A percentile compares a stretch with the other conserved stretches of the same genome.
Conservation (phyloP, 2,888 invertebrate species). For the Leuctra nigra region DNA sequence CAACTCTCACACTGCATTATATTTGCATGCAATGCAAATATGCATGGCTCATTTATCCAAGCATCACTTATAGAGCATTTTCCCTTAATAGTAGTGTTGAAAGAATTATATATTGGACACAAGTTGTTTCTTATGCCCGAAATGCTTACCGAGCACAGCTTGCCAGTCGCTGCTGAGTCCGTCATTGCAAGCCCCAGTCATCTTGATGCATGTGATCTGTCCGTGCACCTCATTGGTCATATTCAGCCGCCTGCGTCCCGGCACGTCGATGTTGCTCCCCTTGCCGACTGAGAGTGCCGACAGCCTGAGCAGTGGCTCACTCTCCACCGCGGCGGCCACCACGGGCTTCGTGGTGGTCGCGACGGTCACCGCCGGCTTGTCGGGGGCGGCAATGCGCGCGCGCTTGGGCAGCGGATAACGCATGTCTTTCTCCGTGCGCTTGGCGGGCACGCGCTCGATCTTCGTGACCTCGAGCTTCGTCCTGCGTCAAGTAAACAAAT, state of each 20-base stretch:
- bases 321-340: not conserved
- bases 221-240: conserved; percentile 6
- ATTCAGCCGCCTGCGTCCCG: not conserved
- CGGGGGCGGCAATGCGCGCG: conserved; percentile 3
- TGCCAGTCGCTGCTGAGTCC: conserved; percentile 12
- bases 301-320: not conserved
- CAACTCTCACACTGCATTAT: too few relatives aligned
- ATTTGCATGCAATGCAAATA: too few relatives aligned
- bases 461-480: conserved; percentile 14
- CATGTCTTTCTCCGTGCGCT: conserved; percentile 18
- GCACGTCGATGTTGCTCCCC: not conserved
- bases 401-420: conserved; percentile 20
- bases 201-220: not conserved
- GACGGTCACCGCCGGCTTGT: not conserved
- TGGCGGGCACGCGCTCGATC: conserved; percentile 1
- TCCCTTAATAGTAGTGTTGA: too few relatives aligned
- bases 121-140: too few relatives aligned
- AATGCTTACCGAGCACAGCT: conserved; percentile 17
- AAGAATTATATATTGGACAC: too few relatives aligned
- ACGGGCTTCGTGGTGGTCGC: conserved; percentile 4
- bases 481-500: not conserved
- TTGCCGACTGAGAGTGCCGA: not conserved
- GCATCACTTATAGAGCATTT: too few relatives aligned
- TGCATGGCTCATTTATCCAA: too few relatives aligned
- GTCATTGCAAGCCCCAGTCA: not conserved